Percentiles rank a stretch among this genome's conserved stretches.
Conservation (phyloP, 37 sponge, comb jelly and placozoan species). For the Hormiphora californensis region DNA sequence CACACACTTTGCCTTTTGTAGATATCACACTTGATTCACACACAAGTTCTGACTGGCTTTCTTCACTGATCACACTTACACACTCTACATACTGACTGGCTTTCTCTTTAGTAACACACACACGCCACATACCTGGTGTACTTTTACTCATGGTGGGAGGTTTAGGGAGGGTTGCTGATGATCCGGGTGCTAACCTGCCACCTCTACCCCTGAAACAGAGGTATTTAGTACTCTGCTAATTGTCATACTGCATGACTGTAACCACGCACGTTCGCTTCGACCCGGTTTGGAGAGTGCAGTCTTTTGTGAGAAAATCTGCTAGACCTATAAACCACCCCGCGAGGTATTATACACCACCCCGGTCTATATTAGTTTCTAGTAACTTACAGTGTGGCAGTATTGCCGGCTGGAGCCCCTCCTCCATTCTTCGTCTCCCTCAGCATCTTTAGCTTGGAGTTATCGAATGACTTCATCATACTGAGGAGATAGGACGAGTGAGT, state of each 20-base stretch:
- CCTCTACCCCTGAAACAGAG: no score
- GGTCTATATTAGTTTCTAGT: no score
- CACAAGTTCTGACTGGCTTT: neutral
- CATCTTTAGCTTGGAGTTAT: conserved; percentile 11
- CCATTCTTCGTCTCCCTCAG: neutral
- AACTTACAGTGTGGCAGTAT: neutral
- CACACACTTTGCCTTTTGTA: neutral
- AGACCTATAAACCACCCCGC: no score
- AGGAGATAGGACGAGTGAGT: neutral
- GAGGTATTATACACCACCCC: no score
- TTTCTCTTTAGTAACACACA: no score
- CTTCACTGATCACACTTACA: neutral
- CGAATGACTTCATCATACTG: conserved; percentile 32
- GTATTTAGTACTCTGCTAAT: no score
- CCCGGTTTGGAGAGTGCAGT: no score
- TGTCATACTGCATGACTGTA: no score
- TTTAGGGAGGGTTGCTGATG: conserved; percentile 21
- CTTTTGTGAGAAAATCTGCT: no score
- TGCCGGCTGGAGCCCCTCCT: neutral
- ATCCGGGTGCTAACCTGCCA: conserved; percentile 21
- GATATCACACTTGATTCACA: neutral
- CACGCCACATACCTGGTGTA: conserved; percentile 18
- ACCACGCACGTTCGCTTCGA: no score
- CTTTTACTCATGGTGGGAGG: conserved; percentile 17
- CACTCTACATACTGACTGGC: neutral